Percentiles rank a stretch among this genome's conserved stretches.
Conservation (phyloP, 1,140 invertebrate species). For the Pemphigus obesinymphae region DNA sequence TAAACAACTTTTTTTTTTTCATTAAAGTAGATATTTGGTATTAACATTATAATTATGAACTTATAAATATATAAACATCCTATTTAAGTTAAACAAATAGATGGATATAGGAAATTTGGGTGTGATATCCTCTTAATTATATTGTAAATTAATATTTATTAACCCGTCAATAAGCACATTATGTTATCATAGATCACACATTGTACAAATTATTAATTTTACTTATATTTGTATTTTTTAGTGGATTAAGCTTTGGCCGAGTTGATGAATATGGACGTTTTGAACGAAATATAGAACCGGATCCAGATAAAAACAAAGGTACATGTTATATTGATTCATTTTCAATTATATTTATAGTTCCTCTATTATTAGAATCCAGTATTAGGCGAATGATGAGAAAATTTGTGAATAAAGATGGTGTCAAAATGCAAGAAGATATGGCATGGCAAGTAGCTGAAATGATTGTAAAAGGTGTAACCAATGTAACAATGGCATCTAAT, state of each 20-base stretch:
- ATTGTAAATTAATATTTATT: too few species aligned
- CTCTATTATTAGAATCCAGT: conserved; percentile 54
- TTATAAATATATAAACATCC: too few species aligned
- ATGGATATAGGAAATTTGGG: too few species aligned
- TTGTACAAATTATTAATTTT: neutral
- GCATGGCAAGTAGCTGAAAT: conserved; percentile 91
- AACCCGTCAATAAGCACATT: too few species aligned
- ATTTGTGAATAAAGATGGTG: conserved; percentile 72
- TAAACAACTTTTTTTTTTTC: too few species aligned
- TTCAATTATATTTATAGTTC: too few species aligned
- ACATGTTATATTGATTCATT: too few species aligned
- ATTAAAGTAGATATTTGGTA: too few species aligned
- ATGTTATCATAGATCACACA: neutral
- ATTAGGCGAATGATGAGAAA: conserved; percentile 67
- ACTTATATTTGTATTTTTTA: conserved; percentile 47
- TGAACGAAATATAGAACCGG: conserved; percentile 81
- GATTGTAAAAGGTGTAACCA: conserved; percentile 88
- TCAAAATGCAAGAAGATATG: conserved; percentile 87
- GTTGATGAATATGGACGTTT: conserved; percentile 82
- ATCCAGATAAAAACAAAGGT: conserved; percentile 66
- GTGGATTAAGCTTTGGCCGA: conserved; percentile 72
- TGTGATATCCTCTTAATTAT: too few species aligned
- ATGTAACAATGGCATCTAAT: conserved; percentile 58
- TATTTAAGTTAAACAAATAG: too few species aligned
- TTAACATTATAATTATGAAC: too few species aligned